Evolutionary conservation across 2,113 vertebrate species (phyloP).

Genomic region (Aphyosemion australe): DNA sequence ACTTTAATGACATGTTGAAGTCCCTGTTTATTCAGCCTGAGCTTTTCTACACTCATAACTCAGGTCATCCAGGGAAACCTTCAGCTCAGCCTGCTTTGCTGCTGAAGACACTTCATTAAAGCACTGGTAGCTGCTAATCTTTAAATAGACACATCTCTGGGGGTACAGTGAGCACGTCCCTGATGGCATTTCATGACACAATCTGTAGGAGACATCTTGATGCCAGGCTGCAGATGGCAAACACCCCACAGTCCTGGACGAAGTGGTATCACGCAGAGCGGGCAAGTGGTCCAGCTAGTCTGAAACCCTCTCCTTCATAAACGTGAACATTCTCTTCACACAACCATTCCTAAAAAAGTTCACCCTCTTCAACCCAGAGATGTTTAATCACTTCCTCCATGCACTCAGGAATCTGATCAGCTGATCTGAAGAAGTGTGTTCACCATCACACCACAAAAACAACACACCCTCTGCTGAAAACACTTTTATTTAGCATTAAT

Average conservation of each 20-base stretch:
- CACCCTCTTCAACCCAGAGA: too few relatives aligned
- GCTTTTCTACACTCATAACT: not conserved
- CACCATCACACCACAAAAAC: too few relatives aligned
- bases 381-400: too few relatives aligned
- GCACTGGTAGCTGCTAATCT: not conserved
- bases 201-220: conserved; percentile 32
- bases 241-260: conserved; percentile 47
- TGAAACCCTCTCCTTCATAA: too few relatives aligned
- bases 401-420: too few relatives aligned
- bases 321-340: too few relatives aligned
- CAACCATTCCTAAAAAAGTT: too few relatives aligned
- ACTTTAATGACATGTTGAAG: too few relatives aligned
- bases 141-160: conserved; percentile 1
- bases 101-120: not conserved
- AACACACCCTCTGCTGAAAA: too few relatives aligned
- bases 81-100: not conserved
- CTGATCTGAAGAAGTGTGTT: too few relatives aligned
- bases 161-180: conserved; percentile 11
- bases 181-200: conserved; percentile 34
- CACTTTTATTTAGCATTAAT: too few relatives aligned
- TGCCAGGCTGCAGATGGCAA: conserved; percentile 68
- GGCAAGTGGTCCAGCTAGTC: conserved; percentile 9
- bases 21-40: too few relatives aligned
- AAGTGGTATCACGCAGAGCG: conserved; percentile 17
- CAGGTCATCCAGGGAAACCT: not conserved